A percentile compares a stretch with the other conserved stretches of the same genome.
These are phyloP conservation scores for Drosophila paramelanica DNA, from an alignment of 2,888 invertebrate species.

Conservation along the genomic window DNA sequence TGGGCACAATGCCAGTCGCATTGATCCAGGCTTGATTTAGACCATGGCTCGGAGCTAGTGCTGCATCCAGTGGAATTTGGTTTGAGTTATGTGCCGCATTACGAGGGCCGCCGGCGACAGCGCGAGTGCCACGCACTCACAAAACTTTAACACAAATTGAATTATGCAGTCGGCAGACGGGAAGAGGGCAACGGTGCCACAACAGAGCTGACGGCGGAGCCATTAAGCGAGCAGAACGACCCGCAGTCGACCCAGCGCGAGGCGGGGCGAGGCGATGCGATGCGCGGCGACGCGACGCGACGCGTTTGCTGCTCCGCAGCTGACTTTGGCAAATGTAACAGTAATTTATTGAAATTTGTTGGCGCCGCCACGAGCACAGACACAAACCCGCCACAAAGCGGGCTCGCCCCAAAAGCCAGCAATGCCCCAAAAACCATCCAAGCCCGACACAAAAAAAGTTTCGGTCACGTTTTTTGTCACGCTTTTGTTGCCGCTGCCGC, in stretches of 20 bases:
- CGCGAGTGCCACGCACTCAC: constrained; percentile 64
- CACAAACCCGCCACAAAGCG: constrained; percentile 61
- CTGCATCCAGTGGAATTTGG: constrained; percentile 45
- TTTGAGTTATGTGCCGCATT: constrained; percentile 75
- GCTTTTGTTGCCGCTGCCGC: constrained; percentile 51
- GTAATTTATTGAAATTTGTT: constrained; percentile 80
- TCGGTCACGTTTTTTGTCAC: constrained; percentile 72
- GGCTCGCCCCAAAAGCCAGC: constrained; percentile 12
- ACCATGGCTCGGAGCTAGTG: not conserved
- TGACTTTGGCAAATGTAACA: constrained; percentile 76
- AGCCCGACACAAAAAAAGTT: constrained; percentile 59
- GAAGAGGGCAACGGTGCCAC: not conserved
- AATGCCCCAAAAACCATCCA: constrained; percentile 14
- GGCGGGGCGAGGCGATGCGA: constrained; percentile 1
- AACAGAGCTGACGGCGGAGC: constrained; percentile 33
- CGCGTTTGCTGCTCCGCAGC: constrained; percentile 22
- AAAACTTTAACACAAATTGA: constrained; percentile 75
- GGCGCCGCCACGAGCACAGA: constrained; percentile 58
- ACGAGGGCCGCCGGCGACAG: constrained; percentile 45
- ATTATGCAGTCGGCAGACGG: constrained; percentile 63
- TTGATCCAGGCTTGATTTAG: constrained; percentile 11
- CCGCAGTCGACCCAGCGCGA: constrained; percentile 19
- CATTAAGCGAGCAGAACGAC: constrained; percentile 55
- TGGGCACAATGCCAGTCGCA: not conserved
- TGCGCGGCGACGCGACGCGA: constrained; percentile 2